A percentile compares a stretch with the other conserved stretches of the same genome.
phyloP scores from a whole-genome alignment of 2,888 invertebrate genomes.

The Microplitis manilae region DNA sequence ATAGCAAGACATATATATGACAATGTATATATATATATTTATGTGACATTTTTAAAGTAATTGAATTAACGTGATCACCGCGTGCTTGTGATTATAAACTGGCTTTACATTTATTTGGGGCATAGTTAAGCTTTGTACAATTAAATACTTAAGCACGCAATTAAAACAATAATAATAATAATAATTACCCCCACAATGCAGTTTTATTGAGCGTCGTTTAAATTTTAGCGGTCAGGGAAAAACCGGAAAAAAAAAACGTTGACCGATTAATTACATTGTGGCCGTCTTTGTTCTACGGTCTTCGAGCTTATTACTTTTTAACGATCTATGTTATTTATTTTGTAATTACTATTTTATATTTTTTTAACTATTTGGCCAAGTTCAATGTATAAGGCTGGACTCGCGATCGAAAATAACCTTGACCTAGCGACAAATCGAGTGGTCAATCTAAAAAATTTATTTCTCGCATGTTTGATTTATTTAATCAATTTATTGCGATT shows the following conservation, averaged over 20 bases:
- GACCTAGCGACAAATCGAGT: constrained; percentile 25
- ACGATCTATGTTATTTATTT: background rate
- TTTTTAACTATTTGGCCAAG: constrained; percentile 24
- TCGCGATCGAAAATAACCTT: constrained; percentile 31
- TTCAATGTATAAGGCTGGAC: constrained; percentile 33
- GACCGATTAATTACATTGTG: background rate
- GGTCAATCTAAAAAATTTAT: constrained; percentile 28
- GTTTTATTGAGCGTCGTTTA: background rate
- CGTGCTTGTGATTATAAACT: constrained; percentile 29
- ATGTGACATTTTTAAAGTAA: constrained; percentile 29
- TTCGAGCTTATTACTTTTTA: background rate
- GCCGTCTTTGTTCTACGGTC: background rate
- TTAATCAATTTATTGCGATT: background rate
- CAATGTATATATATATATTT: background rate
- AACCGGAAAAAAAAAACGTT: background rate
- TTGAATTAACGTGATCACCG: constrained; percentile 41
- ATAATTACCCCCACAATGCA: background rate
- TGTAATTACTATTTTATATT: constrained; percentile 9
- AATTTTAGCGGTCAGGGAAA: background rate
- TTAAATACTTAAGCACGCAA: constrained; percentile 15
- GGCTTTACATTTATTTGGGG: background rate
- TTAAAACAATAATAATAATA: constrained; percentile 12
- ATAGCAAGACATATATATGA: constrained; percentile 15
- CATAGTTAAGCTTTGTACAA: background rate
- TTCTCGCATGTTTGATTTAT: constrained; percentile 8